A percentile compares a stretch with the other conserved stretches of the same genome.
Evolutionary conservation across 2,888 invertebrate species (phyloP).

Genomic region (Didymodactylos carnosus): DNA sequence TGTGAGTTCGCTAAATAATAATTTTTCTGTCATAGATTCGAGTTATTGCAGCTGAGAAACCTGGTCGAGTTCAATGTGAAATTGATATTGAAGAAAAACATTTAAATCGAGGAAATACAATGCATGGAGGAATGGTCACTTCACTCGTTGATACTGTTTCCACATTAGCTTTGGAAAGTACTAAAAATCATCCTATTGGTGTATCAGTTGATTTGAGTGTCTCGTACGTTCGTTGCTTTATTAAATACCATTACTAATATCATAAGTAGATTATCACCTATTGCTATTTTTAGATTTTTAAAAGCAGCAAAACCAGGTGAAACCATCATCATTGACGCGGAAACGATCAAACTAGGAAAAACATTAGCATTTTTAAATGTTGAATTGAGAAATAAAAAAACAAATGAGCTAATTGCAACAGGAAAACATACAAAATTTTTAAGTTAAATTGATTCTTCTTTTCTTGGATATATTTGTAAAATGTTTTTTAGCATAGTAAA

Average conservation of each 20-base stretch:
- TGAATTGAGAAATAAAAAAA: conserved; percentile 53
- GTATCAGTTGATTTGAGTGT: conserved; percentile 62
- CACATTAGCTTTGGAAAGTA: conserved; percentile 55
- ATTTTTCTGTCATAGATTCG: neutral
- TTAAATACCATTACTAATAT: neutral
- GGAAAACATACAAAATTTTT: conserved; percentile 57
- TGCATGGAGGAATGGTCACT: conserved; percentile 69
- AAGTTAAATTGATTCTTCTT: neutral
- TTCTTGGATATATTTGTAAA: no score
- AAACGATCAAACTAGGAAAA: conserved; percentile 53
- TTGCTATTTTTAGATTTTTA: conserved; percentile 46
- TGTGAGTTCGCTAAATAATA: neutral
- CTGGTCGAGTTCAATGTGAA: conserved; percentile 1
- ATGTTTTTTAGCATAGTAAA: no score
- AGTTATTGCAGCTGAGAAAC: neutral
- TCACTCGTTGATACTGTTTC: conserved; percentile 58
- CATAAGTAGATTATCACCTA: neutral
- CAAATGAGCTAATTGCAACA: conserved; percentile 52
- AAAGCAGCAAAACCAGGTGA: conserved; percentile 58
- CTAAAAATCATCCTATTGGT: conserved; percentile 33
- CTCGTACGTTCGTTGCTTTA: conserved; percentile 41
- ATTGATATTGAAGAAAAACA: neutral
- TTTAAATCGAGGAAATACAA: conserved; percentile 37
- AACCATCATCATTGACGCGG: conserved; percentile 54
- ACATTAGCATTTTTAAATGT: conserved; percentile 62